Evolutionary conservation across 2,888 invertebrate species (phyloP).

Genomic region (Drosophila pegasa): DNA sequence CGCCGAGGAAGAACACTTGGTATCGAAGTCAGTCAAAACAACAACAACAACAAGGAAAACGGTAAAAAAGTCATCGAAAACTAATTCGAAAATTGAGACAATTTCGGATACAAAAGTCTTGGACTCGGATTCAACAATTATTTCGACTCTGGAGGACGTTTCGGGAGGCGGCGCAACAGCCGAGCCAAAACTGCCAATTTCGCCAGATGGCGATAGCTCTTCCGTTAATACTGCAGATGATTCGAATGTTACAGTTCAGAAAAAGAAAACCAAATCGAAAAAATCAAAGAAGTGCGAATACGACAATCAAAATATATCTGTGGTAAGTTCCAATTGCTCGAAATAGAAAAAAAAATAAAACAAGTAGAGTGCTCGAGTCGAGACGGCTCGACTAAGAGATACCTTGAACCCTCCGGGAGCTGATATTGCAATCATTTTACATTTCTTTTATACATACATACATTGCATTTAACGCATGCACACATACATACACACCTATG

Average conservation of each 20-base stretch:
- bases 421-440: too few species aligned
- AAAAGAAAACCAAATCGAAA: constrained; percentile 87
- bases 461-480: too few species aligned
- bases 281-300: constrained; percentile 87
- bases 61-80: constrained; percentile 19
- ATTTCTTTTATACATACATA: too few species aligned
- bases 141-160: not conserved
- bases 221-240: not conserved
- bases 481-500: too few species aligned
- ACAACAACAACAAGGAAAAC: constrained; percentile 19
- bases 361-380: too few species aligned
- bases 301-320: constrained; percentile 89
- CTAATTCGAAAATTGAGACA: constrained; percentile 16
- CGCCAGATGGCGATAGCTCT: not conserved
- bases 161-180: not conserved
- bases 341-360: too few species aligned
- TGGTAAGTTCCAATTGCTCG: constrained; percentile 86
- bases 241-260: not conserved
- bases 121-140: constrained; percentile 5
- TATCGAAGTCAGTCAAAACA: constrained; percentile 33
- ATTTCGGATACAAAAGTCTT: not conserved
- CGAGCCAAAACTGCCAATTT: not conserved
- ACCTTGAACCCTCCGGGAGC: too few species aligned
- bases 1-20: constrained; percentile 67
- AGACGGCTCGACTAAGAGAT: too few species aligned